phyloP scores from a whole-genome alignment of 2,797 vertebrate genomes.

The Hapalemur alaotrensis region DNA sequence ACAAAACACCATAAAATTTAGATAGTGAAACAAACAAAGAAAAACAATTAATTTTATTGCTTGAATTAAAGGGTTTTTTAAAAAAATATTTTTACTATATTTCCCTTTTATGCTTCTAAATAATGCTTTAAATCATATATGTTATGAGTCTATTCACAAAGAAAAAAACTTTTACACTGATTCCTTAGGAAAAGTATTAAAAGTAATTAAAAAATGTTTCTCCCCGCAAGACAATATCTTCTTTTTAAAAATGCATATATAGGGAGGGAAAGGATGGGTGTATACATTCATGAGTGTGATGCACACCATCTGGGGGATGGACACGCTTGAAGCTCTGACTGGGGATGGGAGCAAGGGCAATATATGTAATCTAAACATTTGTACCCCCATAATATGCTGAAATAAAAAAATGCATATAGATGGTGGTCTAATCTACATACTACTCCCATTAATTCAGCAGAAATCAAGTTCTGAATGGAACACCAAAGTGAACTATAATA shows the following conservation, averaged over 20 bases:
- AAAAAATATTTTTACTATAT: background rate
- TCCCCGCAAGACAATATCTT: background rate
- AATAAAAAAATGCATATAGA: background rate
- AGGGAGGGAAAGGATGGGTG: no score
- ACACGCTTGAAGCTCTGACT: no score
- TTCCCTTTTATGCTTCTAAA: background rate
- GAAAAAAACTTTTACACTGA: background rate
- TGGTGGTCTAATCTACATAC: background rate
- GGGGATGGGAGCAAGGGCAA: no score
- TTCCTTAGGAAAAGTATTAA: background rate
- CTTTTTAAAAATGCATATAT: background rate
- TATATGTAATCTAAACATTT: no score
- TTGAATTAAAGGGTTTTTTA: background rate
- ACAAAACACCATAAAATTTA: background rate
- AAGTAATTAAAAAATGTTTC: background rate
- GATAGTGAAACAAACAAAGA: background rate
- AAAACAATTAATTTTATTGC: background rate
- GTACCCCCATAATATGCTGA: no score
- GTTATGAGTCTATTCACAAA: background rate
- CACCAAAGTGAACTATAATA: conserved; percentile 23
- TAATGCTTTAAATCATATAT: background rate
- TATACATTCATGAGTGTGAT: no score
- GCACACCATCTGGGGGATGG: no score
- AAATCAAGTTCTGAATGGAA: background rate
- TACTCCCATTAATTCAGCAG: background rate